Base-by-base conservation (phyloP, 1,140 invertebrate species). In the Aplysia californica region DNA sequence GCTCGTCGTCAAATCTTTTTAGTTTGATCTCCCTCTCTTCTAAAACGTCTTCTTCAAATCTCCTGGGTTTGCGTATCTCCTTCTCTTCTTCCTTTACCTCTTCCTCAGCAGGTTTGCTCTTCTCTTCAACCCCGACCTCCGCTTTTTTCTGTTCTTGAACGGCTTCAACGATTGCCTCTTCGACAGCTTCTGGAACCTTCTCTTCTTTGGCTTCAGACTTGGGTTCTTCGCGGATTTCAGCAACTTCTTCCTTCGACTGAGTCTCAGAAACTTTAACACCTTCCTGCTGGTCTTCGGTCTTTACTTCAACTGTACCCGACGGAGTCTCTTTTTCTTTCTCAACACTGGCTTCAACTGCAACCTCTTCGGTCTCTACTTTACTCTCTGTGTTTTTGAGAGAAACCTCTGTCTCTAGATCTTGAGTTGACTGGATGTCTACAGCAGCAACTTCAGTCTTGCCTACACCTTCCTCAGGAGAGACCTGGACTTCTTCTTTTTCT, bases 401-500 rank as follows among this genome's bases (percentile, higher is more conserved):
- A n/a, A n/a, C n/a, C n/a, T n/a, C n/a, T n/a, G n/a, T n/a, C n/a
- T n/a, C n/a, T n/a, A n/a, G n/a, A n/a, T n/a, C n/a, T n/a, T n/a
- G n/a, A n/a, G n/a, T n/a, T n/a, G n/a, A n/a, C n/a, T n/a, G n/a
- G n/a, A n/a, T n/a, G n/a, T n/a, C n/a, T n/a, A n/a, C n/a, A n/a
- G n/a, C n/a, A n/a, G n/a, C n/a, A n/a, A n/a, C n/a, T n/a, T n/a
- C n/a, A n/a, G n/a, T n/a, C n/a, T n/a, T n/a, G n/a, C n/a, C n/a
- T n/a, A n/a, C n/a, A n/a, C n/a, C n/a, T n/a, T n/a, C n/a, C n/a
- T n/a, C n/a, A n/a, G n/a, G n/a, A n/a, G n/a, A n/a, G n/a, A n/a
- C n/a, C n/a, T n/a, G n/a, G n/a, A n/a, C n/a, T 66, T 66, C 64
- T 31, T 29, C 64, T 66, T 66, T 35, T 66, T 66, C 33, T 35